Percentiles rank a stretch among this genome's conserved stretches.
These are phyloP conservation scores for Elysia chlorotica DNA, from an alignment of 1,140 invertebrate species.

Conservation along the genomic window DNA sequence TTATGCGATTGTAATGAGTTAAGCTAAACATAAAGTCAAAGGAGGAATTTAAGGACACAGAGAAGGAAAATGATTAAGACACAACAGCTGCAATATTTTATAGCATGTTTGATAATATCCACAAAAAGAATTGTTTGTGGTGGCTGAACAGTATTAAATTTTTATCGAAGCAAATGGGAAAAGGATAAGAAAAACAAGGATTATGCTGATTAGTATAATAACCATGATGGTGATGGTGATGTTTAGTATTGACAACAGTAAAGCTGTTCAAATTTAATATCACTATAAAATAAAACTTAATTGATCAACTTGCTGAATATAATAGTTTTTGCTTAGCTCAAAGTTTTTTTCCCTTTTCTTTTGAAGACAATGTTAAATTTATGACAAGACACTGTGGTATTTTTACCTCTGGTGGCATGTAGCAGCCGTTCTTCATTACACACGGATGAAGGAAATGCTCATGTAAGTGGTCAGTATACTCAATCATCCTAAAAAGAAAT, in stretches of 20 bases:
- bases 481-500: conserved; percentile 70
- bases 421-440: conserved; percentile 72
- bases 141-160: no score
- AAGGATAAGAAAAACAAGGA: no score
- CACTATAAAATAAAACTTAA: background rate
- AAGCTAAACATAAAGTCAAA: no score
- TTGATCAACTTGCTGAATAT: background rate
- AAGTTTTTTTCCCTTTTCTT: background rate
- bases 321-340: background rate
- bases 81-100: no score
- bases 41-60: no score
- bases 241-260: background rate
- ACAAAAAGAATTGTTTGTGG: no score
- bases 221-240: no score
- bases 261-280: background rate
- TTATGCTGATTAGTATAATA: no score
- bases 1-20: no score
- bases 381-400: background rate
- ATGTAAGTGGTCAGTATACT: conserved; percentile 88
- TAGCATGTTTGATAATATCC: no score
- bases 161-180: no score
- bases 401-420: conserved; percentile 49
- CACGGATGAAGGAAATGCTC: conserved; percentile 82
- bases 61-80: no score
- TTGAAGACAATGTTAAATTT: background rate